Base-by-base conservation (phyloP, 2,888 invertebrate species). In the Ormyrus nitidulus region DNA sequence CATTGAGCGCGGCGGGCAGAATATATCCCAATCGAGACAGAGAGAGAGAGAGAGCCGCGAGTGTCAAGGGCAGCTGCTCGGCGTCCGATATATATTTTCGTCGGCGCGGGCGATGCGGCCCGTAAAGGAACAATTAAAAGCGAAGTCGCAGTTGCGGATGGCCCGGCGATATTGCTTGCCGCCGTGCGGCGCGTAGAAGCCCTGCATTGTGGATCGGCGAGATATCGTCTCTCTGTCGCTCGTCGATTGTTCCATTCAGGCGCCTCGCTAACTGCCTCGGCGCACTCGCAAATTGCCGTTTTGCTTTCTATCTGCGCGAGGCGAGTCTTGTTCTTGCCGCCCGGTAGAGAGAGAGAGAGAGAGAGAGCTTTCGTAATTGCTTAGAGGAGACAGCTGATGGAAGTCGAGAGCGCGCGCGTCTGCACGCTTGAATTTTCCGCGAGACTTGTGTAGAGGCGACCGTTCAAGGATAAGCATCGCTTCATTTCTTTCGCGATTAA, bases 231-330 rank as follows among this genome's bases (percentile, higher is more conserved):
- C 64, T 46, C 66, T 81, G 81, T 73, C 76, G 79, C 73, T 53
- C 66, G 72, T 70, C 79, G 81, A 81, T 82, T 81, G 79, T 82
- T 79, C 81, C 54, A 79, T 79, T 82, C 66, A 75, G 5, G 19
- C 69, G 70, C 65, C 19, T 53, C 53, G 64, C 64, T 82, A 80
- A 80, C 72, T 82, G 61, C 59, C 19, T 56, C 64, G 48, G 44
- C 13, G 64, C 70, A 69, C 13, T 78, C 70, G 61, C 73, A 59
- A 76, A 79, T 79, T 72, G 73, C 66, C 19, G 34, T 53, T 13
- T 59, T 64, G 51, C 69, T 66, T 59, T 62, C 65, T 54, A 53
- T 48, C 71, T 64, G 54, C 56, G 13, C 53, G 7, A 48, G 9
- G 58, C 46, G 11, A 48, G 70, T 70, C 59, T 70, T 70, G 70